A percentile compares a stretch with the other conserved stretches of the same genome.
phyloP scores from a whole-genome alignment of 2,113 vertebrate species.

The Hirundichthys speculiger region DNA sequence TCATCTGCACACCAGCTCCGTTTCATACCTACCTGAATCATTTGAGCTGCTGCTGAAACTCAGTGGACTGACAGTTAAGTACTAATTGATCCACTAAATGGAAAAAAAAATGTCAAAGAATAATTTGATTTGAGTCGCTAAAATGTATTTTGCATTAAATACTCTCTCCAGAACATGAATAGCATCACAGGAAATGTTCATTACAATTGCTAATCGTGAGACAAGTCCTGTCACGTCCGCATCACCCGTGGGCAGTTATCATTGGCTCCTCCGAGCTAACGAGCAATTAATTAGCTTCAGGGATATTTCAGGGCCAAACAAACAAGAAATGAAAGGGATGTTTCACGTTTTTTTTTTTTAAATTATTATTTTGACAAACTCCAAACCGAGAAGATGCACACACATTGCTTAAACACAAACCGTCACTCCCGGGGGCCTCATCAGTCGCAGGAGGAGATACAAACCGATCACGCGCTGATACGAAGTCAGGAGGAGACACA shows the following conservation, averaged over 20 bases:
- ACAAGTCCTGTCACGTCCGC: constrained; percentile 58
- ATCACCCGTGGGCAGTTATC: constrained; percentile 57
- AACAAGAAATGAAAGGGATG: constrained; percentile 47
- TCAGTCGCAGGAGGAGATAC: constrained; percentile 31
- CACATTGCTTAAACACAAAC: constrained; percentile 38
- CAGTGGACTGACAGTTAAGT: constrained; percentile 21
- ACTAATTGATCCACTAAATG: constrained; percentile 30
- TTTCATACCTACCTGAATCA: no score
- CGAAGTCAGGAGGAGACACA: constrained; percentile 13
- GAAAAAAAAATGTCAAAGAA: constrained; percentile 20
- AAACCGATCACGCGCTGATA: constrained; percentile 30
- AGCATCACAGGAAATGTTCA: constrained; percentile 37
- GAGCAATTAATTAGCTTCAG: constrained; percentile 73
- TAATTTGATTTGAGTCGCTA: constrained; percentile 26
- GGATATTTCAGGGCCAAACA: constrained; percentile 48
- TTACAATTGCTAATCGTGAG: constrained; percentile 52
- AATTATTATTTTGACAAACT: constrained; percentile 49
- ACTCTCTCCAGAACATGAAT: constrained; percentile 19
- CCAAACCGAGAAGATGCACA: constrained; percentile 1
- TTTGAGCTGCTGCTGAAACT: no score
- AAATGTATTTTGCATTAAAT: constrained; percentile 39
- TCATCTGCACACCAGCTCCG: no score
- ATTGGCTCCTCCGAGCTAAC: constrained; percentile 62
- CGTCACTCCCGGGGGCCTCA: constrained; percentile 50
- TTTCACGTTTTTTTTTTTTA: no score